Evolutionary conservation across 1,140 invertebrate genomes (phyloP).

Genomic region (Heterodera schachtii): DNA sequence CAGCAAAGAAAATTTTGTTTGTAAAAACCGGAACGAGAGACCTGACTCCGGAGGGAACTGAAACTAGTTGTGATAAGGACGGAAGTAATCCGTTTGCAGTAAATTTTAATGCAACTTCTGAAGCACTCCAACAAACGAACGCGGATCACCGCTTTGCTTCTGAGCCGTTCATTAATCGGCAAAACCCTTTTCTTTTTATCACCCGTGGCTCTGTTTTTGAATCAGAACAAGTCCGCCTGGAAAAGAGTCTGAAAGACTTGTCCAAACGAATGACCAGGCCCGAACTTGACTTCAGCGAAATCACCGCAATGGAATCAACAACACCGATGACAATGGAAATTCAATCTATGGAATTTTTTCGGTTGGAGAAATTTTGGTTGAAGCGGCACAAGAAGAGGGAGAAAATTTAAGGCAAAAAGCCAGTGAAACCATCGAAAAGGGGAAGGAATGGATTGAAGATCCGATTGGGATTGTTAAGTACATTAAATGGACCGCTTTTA

Average conservation of each 20-base stretch:
- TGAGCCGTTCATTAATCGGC: background rate
- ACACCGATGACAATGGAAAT: background rate
- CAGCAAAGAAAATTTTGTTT: background rate
- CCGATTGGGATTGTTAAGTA: background rate
- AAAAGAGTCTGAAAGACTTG: background rate
- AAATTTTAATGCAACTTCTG: background rate
- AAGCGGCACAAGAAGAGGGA: background rate
- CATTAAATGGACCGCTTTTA: background rate
- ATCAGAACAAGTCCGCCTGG: background rate
- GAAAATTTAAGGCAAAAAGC: constrained; percentile 4
- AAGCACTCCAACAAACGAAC: background rate
- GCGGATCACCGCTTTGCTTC: background rate
- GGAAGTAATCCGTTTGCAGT: background rate
- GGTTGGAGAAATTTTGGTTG: background rate
- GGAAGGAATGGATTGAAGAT: background rate
- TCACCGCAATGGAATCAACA: background rate
- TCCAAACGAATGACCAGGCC: background rate
- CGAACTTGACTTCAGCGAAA: background rate
- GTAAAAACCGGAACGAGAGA: constrained; percentile 9
- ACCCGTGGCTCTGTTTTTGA: constrained; percentile 11
- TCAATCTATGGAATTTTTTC: background rate
- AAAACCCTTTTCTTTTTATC: background rate
- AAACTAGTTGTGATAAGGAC: background rate
- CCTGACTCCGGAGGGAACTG: background rate
- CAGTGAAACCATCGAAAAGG: background rate